Base-by-base conservation (phyloP, 1,140 invertebrate species). In the Bombus impatiens region DNA sequence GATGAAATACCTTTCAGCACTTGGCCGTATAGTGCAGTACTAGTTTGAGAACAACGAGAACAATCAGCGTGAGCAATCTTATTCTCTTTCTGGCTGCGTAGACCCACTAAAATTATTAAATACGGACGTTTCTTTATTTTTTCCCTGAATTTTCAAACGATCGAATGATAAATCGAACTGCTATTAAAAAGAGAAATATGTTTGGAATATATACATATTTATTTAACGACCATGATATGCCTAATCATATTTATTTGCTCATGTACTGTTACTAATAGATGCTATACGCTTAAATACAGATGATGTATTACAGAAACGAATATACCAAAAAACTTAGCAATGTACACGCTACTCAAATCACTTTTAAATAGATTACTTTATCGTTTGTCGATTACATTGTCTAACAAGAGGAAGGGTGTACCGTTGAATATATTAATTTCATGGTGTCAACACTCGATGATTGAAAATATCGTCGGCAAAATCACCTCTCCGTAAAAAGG, bases 241-340 rank as follows among this genome's bases (percentile, higher is more conserved):
- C 92, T 94, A 94, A 94, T 94, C 88, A 90, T 94, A 91, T 95
- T 95, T 95, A 95, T 95, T 94, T 94, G 92, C 93, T 94, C 92
- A 92, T 92, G 88, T 92, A 94, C 90, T 89, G 89, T 87, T 91
- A 93, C 91, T 93, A 94, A 92, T 94, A 92, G 91, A 94, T 90
- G 88, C 93, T 95, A 94, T 93, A 94, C 92, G 93, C 93, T 94
- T 95, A 94, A 94, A 95, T 95, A 94, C 93, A 95, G 91, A 90
- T 93, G 89, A 89, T 94, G 93, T 94, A 94, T 94, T 93, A 93
- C 92, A 93, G 92, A 94, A 94, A 93, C 92, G 88, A 94, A 94
- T 93, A 94, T 94, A 94, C 88, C 88, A 90, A 89, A 90, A 93
- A 94, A 94, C 93, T 94, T 92, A 94, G 91, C 93, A 94, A 93